These are phyloP conservation scores for Neolamprologus modestus DNA, from an alignment of 2,113 vertebrate species.

Conservation along the genomic window DNA sequence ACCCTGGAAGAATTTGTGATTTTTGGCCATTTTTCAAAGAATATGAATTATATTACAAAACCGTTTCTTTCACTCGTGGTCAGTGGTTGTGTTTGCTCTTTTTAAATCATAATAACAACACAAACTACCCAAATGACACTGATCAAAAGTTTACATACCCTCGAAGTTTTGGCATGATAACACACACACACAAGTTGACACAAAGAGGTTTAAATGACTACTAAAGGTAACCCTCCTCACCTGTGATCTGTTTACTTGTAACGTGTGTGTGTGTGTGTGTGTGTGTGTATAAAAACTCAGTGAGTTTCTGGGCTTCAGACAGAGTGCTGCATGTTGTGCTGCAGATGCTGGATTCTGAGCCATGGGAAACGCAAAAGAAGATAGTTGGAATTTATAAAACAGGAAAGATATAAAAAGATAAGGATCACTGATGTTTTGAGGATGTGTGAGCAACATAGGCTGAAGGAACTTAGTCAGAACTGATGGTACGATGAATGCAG, in stretches of 20 bases:
- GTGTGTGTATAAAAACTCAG: not conserved
- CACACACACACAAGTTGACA: not conserved
- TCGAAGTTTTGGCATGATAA: not conserved
- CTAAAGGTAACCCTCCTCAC: not conserved
- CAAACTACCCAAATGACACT: not conserved
- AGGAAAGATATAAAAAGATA: not conserved
- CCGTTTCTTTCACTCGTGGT: not conserved
- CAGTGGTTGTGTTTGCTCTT: not conserved
- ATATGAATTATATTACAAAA: not conserved
- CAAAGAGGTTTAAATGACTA: not conserved
- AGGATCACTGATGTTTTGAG: not conserved
- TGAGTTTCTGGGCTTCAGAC: not conserved
- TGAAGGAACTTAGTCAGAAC: not conserved
- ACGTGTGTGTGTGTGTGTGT: not conserved
- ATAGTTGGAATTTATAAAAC: not conserved
- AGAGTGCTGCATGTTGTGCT: not conserved
- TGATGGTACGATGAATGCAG: not conserved
- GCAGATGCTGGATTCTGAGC: not conserved
- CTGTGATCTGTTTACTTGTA: not conserved
- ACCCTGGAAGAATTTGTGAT: not conserved
- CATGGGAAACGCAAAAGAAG: not conserved
- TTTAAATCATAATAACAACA: not conserved
- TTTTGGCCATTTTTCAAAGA: not conserved
- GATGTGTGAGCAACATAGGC: not conserved
- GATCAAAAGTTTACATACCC: not conserved